Percentiles rank a stretch among this genome's conserved stretches.
phyloP scores from a whole-genome alignment of 2,888 invertebrate species.

The Trimorus sp. region DNA sequence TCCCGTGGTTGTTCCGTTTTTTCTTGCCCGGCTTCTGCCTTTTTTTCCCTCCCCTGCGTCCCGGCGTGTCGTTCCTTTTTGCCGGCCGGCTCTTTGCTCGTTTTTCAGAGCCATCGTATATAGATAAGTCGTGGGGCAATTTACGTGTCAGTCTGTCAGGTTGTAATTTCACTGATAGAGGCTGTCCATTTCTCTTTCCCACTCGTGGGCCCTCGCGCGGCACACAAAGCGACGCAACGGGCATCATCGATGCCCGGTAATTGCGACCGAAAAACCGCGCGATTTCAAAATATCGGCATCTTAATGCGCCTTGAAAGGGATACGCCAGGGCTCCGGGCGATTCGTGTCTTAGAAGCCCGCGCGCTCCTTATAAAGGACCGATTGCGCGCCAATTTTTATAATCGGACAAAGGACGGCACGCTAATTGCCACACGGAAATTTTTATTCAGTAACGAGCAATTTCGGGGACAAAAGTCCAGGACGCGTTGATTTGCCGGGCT shows the following conservation, averaged over 20 bases:
- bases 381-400: slow-evolving; percentile 49
- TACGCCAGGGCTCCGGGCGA: slow-evolving; percentile 51
- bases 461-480: neutral
- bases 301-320: slow-evolving; percentile 69
- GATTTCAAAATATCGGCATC: slow-evolving; percentile 78
- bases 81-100: slow-evolving; percentile 41
- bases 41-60: slow-evolving; percentile 1
- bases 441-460: neutral
- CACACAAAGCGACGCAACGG: slow-evolving; percentile 67
- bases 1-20: slow-evolving; percentile 54
- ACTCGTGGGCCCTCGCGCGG: slow-evolving; percentile 53
- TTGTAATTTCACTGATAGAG: slow-evolving; percentile 78
- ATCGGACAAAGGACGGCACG: slow-evolving; percentile 48
- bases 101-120: slow-evolving; percentile 66
- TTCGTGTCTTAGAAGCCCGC: slow-evolving; percentile 56
- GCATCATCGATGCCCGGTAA: slow-evolving; percentile 71
- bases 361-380: slow-evolving; percentile 48
- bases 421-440: neutral
- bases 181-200: slow-evolving; percentile 64
- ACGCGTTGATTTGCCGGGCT: no score
- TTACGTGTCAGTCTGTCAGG: slow-evolving; percentile 79
- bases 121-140: slow-evolving; percentile 75
- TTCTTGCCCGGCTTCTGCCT: slow-evolving; percentile 2
- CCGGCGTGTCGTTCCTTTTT: slow-evolving; percentile 17
- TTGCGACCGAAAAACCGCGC: slow-evolving; percentile 76